phyloP scores from a whole-genome alignment of 2,888 invertebrate species.

The Pimpla rufipes region DNA sequence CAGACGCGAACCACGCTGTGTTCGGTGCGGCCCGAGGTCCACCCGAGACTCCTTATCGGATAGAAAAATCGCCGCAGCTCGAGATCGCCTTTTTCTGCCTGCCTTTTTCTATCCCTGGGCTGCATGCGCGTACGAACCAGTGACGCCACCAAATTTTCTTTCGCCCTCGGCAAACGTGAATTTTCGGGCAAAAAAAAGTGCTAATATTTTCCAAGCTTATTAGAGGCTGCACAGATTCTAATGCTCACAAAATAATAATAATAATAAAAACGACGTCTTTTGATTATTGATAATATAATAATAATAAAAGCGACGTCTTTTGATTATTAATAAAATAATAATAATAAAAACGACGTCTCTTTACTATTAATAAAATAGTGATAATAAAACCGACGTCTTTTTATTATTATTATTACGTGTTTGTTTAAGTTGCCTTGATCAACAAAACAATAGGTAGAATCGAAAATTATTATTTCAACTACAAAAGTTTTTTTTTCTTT shows the following conservation, averaged over 20 bases:
- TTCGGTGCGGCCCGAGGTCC: constrained; percentile 16
- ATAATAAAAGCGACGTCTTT: too few species aligned
- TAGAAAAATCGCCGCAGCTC: constrained; percentile 68
- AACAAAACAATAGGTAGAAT: not conserved
- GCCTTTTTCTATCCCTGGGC: constrained; percentile 35
- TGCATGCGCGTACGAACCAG: constrained; percentile 60
- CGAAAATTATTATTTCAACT: not conserved
- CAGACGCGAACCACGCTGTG: constrained; percentile 1
- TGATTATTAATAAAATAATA: too few species aligned
- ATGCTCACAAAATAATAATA: not conserved
- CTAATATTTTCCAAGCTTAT: not conserved
- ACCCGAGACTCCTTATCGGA: constrained; percentile 55
- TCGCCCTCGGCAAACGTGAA: constrained; percentile 33
- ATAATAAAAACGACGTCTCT: too few species aligned
- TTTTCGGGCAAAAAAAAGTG: not conserved
- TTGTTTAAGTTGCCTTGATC: too few species aligned
- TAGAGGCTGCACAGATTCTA: not conserved
- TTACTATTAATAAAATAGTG: too few species aligned
- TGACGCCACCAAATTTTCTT: constrained; percentile 51
- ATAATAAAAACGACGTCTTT: not conserved
- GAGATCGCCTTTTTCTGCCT: constrained; percentile 54
- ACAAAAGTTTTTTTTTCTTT: not conserved
- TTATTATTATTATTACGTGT: too few species aligned
- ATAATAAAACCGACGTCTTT: too few species aligned
- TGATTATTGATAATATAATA: too few species aligned